Percentiles rank a stretch among this genome's conserved stretches.
Conservation (phyloP, 2,113 vertebrate genomes). For the Entosphenus tridentatus region DNA sequence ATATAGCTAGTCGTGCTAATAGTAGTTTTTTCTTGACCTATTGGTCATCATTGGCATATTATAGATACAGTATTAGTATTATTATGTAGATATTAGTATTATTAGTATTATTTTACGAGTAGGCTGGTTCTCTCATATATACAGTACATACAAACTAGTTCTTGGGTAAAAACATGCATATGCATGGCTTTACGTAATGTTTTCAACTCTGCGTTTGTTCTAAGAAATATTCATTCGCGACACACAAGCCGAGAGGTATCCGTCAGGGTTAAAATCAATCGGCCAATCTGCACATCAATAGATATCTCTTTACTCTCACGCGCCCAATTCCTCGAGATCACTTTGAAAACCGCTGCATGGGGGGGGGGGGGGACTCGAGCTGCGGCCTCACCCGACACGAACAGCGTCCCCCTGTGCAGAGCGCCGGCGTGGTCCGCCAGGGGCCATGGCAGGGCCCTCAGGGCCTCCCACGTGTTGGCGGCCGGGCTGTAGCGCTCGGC, state of each 20-base stretch:
- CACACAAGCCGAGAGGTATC: neutral
- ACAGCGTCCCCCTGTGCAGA: conserved; percentile 19
- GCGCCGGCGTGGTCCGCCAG: conserved; percentile 18
- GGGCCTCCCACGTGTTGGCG: conserved; percentile 16
- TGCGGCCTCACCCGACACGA: conserved; percentile 15
- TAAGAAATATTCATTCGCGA: neutral
- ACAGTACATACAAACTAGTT: too few species aligned
- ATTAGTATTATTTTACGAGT: too few species aligned
- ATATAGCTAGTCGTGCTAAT: too few species aligned
- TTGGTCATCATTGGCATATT: too few species aligned
- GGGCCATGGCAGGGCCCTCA: conserved; percentile 12
- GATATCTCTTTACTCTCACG: neutral
- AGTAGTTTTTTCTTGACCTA: too few species aligned
- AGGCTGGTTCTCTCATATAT: too few species aligned
- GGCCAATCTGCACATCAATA: neutral
- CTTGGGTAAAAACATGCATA: too few species aligned
- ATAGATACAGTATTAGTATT: too few species aligned
- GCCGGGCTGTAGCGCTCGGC: conserved; percentile 14
- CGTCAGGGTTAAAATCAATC: neutral
- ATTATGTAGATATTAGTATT: too few species aligned
- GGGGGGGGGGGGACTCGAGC: neutral
- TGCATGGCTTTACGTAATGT: too few species aligned
- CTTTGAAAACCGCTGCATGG: neutral
- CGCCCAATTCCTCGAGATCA: neutral
- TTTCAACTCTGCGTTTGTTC: neutral